A percentile compares a stretch with the other conserved stretches of the same genome.
Conservation (phyloP, 2,888 invertebrate species). For the Gandaritis pyraliata region DNA sequence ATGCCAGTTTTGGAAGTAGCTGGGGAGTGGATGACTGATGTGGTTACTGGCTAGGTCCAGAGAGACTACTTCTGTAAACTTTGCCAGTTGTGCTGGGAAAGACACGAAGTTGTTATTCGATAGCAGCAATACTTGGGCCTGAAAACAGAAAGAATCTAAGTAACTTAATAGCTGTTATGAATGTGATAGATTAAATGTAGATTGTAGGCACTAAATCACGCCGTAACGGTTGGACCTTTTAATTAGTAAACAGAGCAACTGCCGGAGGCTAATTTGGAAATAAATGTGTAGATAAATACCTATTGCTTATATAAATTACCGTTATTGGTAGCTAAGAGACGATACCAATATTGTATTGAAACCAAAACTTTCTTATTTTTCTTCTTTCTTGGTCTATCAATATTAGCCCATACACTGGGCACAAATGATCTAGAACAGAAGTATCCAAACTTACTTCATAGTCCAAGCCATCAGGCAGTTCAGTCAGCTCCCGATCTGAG, state of each 20-base stretch:
- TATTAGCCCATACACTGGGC: too few species aligned
- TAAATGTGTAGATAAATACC: too few species aligned
- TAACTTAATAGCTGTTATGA: not conserved
- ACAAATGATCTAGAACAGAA: not conserved
- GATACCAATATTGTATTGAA: too few species aligned
- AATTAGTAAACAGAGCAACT: too few species aligned
- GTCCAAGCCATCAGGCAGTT: conserved; percentile 67
- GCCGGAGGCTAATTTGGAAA: too few species aligned
- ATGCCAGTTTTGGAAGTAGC: conserved; percentile 74
- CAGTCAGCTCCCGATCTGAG: conserved; percentile 63
- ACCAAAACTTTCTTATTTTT: too few species aligned
- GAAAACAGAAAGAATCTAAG: conserved; percentile 35
- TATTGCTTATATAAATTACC: too few species aligned
- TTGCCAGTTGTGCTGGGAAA: conserved; percentile 81
- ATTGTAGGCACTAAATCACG: too few species aligned
- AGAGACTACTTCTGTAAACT: conserved; percentile 78
- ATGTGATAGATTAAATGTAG: too few species aligned
- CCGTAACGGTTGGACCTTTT: too few species aligned
- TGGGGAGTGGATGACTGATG: conserved; percentile 72
- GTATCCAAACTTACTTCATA: conserved; percentile 56
- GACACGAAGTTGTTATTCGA: conserved; percentile 85
- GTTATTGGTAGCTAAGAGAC: too few species aligned
- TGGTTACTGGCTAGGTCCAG: conserved; percentile 79
- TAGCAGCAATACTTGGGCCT: conserved; percentile 87
- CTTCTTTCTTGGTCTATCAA: too few species aligned